Conservation (phyloP, 2,888 invertebrate genomes). For the Leptarthrus brevirostris region DNA sequence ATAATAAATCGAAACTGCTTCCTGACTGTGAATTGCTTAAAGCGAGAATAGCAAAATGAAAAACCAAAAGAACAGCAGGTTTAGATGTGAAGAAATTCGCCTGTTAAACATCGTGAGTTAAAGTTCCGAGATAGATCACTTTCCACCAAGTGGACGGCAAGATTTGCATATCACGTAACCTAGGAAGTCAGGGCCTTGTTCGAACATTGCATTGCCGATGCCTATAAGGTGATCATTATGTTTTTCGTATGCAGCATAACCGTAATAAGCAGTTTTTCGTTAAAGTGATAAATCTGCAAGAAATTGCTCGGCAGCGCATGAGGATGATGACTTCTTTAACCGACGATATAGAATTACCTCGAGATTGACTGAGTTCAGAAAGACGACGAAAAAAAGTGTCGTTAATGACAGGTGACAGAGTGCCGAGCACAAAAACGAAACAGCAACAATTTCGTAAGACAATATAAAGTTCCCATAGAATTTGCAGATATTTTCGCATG, state of each 20-base stretch:
- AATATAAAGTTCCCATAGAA: slow-evolving; percentile 1
- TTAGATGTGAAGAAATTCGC: slow-evolving; percentile 13
- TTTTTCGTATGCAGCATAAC: not conserved
- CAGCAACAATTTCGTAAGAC: not conserved
- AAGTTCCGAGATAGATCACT: slow-evolving; percentile 30
- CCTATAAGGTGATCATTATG: not conserved
- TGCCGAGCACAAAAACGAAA: not conserved
- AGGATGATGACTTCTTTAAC: not conserved
- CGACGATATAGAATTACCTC: not conserved
- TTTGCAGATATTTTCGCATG: not conserved
- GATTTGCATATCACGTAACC: slow-evolving; percentile 29
- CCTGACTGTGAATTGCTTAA: not conserved
- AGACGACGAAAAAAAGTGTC: not conserved
- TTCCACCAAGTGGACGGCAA: not conserved
- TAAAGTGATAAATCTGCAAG: slow-evolving; percentile 2
- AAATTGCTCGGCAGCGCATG: not conserved
- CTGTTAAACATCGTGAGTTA: slow-evolving; percentile 15
- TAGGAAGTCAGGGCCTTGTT: not conserved
- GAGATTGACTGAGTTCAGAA: not conserved
- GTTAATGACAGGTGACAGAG: not conserved
- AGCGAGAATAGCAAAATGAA: slow-evolving; percentile 16
- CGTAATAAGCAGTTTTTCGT: not conserved
- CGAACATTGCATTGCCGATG: not conserved
- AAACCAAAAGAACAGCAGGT: slow-evolving; percentile 4
- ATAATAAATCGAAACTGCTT: slow-evolving; percentile 35